Evolutionary conservation across 2,113 vertebrate genomes (phyloP), one percentile per base, ranked within the genome.

Genomic region (Dinomys branickii): DNA sequence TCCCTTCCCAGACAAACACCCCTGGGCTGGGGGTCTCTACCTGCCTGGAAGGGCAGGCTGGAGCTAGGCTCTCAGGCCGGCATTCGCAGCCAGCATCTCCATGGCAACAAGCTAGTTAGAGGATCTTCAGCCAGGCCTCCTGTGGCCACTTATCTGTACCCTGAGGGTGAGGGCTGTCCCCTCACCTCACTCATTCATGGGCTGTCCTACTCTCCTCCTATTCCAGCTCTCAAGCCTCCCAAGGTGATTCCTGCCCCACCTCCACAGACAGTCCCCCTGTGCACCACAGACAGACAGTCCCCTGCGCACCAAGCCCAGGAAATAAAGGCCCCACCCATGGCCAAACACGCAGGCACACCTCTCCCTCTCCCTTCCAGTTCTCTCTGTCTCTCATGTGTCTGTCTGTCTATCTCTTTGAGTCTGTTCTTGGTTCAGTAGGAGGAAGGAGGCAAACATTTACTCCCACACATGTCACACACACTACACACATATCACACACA

Each of bases 81-180:
- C 96, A 83, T 96, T 97, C 82, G 97, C 44, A 92, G 95, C 47
- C 77, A 94, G 73, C 50, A 38, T 97, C 94, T 67, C 97, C 97
- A 98, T 97, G 96, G 97, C 93, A 98, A 98, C 97, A 96, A 97
- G 92, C 95, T 95, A 97, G 97, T 97, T 97, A 98, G 82, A 95
- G 91, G 96, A 94, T 96, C 97, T 96, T 97, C 65, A 93, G 91
- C 71, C 67, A 26, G 0, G 83, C 91, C 92, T 35, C 92, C 94
- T 97, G 95, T 94, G 92, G 88, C 96, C 96, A 95, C 97, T 98
- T 92, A 96, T 96, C 91, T 89, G 47, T n/a, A 83, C 84, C 94
- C 71, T 83, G 65, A 83, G 85, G 91, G 56, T 41, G 38, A 95
- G 81, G 85, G 94, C 69, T 56, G 67, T 61, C 59, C 59, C 59